Evolutionary conservation across 2,888 invertebrate species (phyloP).

Genomic region (Drosophila leonis): DNA sequence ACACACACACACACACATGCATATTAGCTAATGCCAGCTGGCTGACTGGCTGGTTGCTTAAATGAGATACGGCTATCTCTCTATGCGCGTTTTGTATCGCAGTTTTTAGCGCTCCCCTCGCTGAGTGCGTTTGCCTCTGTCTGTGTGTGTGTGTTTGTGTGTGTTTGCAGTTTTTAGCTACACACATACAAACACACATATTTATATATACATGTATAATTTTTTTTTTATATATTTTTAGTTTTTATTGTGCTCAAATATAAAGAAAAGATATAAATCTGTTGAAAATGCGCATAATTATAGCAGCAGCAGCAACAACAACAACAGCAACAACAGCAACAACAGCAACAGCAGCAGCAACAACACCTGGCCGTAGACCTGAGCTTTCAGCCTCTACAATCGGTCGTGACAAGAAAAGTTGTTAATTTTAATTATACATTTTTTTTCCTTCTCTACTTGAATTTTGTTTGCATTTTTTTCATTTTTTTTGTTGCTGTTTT

Average conservation of each 20-base stretch:
- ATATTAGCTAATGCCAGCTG: constrained; percentile 37
- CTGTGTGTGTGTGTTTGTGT: constrained; percentile 8
- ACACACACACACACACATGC: constrained; percentile 31
- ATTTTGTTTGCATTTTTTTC: constrained; percentile 23
- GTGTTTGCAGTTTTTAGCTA: neutral
- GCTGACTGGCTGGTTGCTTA: constrained; percentile 37
- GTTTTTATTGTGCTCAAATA: constrained; percentile 66
- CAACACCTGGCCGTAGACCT: constrained; percentile 54
- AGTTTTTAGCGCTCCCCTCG: constrained; percentile 16
- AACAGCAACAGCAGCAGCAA: constrained; percentile 13
- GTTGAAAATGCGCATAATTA: constrained; percentile 75
- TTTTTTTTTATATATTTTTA: constrained; percentile 40
- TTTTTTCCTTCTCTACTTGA: constrained; percentile 35
- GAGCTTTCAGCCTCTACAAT: constrained; percentile 42
- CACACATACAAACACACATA: neutral
- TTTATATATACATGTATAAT: constrained; percentile 26
- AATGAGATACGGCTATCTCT: constrained; percentile 75
- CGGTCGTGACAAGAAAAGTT: constrained; percentile 81
- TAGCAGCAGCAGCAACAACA: constrained; percentile 44
- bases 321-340: constrained; percentile 14
- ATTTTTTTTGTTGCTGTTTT: constrained; percentile 17
- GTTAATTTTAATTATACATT: constrained; percentile 78
- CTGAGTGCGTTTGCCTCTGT: constrained; percentile 50
- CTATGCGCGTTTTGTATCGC: constrained; percentile 49
- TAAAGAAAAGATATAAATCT: constrained; percentile 75